Evolutionary conservation across 2,888 invertebrate species (phyloP), one percentile per base, ranked within the genome.

Genomic region (Clepsis dumicolana): DNA sequence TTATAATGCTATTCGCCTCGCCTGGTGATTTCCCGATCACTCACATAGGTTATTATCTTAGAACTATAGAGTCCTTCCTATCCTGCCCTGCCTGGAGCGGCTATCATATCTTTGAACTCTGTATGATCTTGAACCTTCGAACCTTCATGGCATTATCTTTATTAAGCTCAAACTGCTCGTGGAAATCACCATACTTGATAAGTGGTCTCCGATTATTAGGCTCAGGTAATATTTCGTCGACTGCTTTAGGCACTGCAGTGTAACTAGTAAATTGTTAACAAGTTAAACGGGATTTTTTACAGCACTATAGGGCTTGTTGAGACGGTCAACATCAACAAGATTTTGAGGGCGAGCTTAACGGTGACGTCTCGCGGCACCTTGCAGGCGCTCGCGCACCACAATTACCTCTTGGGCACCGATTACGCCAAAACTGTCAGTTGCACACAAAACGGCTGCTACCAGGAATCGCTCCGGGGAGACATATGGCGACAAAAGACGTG

Each of bases 381-480:
- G 50, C 62, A 56, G 21, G 4, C 52, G 62, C 44, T 16, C 44
- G 27, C 41, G 59, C 67, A 62, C 70, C 64, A 72, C 74, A 77
- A 77, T 69, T 56, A 60, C 73, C 70, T 74, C 76, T 77, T 73
- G 14, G 73, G 41, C 70, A 57, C 72, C 75, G 78, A 79, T 77
- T 73, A 74, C 73, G 73, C 75, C 71, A 64, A 59, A 76, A 44
- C 57, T 79, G 80, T 79, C 83, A 82, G 80, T 75, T 82, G 82
- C 73, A 56, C 72, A 70, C 76, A 79, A 78, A 84, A 82, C 81
- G 77, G 81, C 78, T 76, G 79, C 64, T 48, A 48, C 21, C 48
- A 48, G 48, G 64, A 44, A 50, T 57, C 24, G 64, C 69, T 18
- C 53, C 59, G 18, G 32, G 64, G 61, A 57, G 56, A 32, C 68